Evolutionary conservation across 2,888 invertebrate species (phyloP), one percentile per base, ranked within the genome.

Genomic region (Itoplectis maculator): DNA sequence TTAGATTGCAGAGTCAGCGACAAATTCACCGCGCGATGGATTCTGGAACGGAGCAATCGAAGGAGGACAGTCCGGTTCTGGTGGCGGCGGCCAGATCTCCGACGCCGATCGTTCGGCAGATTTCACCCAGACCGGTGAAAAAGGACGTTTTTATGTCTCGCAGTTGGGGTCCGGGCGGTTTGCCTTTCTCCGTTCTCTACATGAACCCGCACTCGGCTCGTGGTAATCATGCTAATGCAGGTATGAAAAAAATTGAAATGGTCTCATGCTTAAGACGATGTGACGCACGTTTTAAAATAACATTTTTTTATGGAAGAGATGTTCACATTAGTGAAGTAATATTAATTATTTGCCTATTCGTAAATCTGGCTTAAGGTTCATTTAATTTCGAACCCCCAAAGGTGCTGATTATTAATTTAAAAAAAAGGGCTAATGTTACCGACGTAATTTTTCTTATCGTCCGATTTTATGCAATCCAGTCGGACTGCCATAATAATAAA

Each of bases 91-190:
- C 70, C 6, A 76, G 76, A 80, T 72, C 80, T 18, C 65, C 79
- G 8, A 51, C 83, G 1, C 70, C 85, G 40, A 65, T 77, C 7
- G 15, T 77, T 23, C 84, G 85, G 76, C 84, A 83, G 63, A 77
- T 82, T 35, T 56, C 74, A 18, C 69, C 68, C n/a, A 84, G 81
- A 84, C 81, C 85, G 11, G 74, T 87, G 11, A 93, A 93, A 82
- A 93, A 93, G 81, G 93, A 93, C 82, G 88, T 92, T 29, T 93
- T 94, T 82, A 89, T 91, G 82, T 93, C 94, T 1, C 92, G 93
- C 29, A 93, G 93, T 13, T 94, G 94, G 94, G 93, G 93, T n/a
- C 94, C 93, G 1, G 93, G 93, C 6, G 94, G 94, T 18, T 93
- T 94, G 92, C 94, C 94, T 0, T 94, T 94, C 87, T 94, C 93